Evolutionary conservation across 2,113 vertebrate genomes (phyloP).

Genomic region (Catagonus wagneri): DNA sequence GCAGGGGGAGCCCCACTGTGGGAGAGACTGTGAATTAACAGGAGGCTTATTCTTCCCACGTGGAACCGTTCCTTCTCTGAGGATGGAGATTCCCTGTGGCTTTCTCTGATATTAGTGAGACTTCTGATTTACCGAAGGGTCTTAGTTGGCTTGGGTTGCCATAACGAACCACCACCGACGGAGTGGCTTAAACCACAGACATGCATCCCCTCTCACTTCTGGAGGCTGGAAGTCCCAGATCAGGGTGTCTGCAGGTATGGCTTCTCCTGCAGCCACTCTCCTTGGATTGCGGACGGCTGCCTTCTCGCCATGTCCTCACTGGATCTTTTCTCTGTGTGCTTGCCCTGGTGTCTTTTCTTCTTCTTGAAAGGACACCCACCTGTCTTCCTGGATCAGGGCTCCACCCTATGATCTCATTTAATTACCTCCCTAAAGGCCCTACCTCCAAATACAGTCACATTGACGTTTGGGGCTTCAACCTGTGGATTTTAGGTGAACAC

Average conservation of each 20-base stretch:
- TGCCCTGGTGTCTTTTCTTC: background rate
- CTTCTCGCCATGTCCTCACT: fast-evolving
- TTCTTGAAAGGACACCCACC: background rate
- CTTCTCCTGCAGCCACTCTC: background rate
- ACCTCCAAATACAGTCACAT: background rate
- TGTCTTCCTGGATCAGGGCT: background rate
- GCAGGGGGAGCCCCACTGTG: background rate
- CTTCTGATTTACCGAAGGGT: background rate
- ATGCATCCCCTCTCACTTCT: background rate
- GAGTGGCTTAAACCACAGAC: background rate
- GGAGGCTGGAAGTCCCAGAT: background rate
- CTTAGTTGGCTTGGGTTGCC: background rate
- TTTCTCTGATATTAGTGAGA: background rate
- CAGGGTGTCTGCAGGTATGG: background rate
- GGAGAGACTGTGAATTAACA: background rate
- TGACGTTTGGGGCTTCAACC: background rate
- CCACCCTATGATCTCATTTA: background rate
- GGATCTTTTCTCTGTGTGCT: background rate
- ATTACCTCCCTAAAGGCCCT: background rate
- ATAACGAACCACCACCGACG: background rate
- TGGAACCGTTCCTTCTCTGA: background rate
- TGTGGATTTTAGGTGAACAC: background rate
- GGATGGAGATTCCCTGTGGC: background rate
- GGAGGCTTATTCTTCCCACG: background rate
- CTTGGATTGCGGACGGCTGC: fast-evolving